Evolutionary conservation across 2,888 invertebrate genomes (phyloP).

Genomic region (Polyommatus icarus): DNA sequence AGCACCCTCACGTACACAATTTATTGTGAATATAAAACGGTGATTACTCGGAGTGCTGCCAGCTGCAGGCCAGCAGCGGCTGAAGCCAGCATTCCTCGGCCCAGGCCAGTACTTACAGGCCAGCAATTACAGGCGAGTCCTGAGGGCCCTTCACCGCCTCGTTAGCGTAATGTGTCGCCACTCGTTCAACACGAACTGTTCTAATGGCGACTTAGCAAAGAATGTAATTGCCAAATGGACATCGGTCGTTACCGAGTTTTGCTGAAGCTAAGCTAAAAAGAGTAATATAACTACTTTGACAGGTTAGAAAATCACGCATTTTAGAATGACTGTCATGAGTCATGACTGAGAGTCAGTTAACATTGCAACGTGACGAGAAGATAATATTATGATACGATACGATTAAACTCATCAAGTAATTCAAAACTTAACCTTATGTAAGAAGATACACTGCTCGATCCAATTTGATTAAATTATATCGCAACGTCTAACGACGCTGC

Average conservation of each 20-base stretch:
- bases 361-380: no score
- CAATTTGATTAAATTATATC: no score
- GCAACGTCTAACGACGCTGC: no score
- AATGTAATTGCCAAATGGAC: not conserved
- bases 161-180: constrained; percentile 19
- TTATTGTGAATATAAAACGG: constrained; percentile 22
- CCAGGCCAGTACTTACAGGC: not conserved
- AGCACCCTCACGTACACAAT: constrained; percentile 9
- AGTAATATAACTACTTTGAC: not conserved
- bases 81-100: not conserved
- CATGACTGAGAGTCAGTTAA: no score
- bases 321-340: no score
- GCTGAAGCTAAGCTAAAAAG: not conserved
- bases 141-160: not conserved
- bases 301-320: no score
- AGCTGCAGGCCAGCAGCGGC: not conserved
- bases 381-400: no score
- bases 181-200: not conserved
- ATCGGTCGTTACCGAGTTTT: not conserved
- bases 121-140: constrained; percentile 9
- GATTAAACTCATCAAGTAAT: no score
- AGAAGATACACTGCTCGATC: no score
- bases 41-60: constrained; percentile 10
- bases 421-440: no score
- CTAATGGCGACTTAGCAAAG: not conserved